Evolutionary conservation across 2,113 vertebrate genomes (phyloP).

Genomic region (Malurus elegans): DNA sequence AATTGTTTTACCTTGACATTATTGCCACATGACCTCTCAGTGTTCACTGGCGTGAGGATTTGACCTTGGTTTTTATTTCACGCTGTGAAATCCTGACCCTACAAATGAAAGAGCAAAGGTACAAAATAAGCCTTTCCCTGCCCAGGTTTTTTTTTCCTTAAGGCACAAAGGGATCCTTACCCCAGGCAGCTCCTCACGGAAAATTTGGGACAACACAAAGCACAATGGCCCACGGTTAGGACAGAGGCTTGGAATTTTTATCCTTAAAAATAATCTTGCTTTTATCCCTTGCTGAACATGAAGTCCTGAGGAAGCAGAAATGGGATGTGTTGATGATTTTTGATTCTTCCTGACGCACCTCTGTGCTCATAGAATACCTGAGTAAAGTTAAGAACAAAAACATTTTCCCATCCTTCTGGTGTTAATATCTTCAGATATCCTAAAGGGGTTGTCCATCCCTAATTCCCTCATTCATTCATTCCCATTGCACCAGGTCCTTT

Average conservation of each 20-base stretch:
- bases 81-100: background rate
- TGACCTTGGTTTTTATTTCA: background rate
- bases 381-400: background rate
- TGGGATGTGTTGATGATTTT: background rate
- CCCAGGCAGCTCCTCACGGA: background rate
- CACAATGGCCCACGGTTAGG: background rate
- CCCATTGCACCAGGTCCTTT: background rate
- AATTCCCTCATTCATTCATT: background rate
- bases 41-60: background rate
- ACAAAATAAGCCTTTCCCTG: background rate
- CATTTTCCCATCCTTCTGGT: background rate
- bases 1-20: accelerated
- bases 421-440: background rate
- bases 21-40: background rate
- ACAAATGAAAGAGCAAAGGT: background rate
- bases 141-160: accelerated
- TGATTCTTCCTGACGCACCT: background rate
- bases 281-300: background rate
- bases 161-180: background rate
- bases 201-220: background rate
- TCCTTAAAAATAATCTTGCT: background rate
- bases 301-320: background rate
- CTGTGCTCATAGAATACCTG: background rate
- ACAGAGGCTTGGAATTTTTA: background rate
- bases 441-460: background rate